phyloP scores from a whole-genome alignment of 2,888 invertebrate species.

The Taphrorychus bicolor region DNA sequence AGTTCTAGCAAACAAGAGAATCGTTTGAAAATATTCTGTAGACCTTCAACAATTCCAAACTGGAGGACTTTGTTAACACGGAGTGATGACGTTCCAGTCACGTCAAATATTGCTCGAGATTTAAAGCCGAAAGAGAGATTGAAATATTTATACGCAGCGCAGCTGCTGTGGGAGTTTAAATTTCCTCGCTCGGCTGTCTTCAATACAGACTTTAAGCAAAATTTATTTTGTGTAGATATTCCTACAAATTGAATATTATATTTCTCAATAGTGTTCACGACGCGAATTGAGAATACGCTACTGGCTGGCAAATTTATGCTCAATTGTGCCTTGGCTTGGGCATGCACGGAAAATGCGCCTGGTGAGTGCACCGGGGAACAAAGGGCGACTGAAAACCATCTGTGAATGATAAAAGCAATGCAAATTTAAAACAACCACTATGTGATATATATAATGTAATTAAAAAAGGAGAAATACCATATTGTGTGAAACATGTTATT shows the following conservation, averaged over 20 bases:
- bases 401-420: neutral
- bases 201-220: slow-evolving; percentile 49
- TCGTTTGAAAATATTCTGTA: too few relatives aligned
- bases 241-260: slow-evolving; percentile 58
- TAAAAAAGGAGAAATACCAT: neutral
- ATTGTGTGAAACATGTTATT: neutral
- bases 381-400: neutral
- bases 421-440: neutral
- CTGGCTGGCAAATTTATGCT: slow-evolving; percentile 8
- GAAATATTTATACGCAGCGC: slow-evolving; percentile 57
- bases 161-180: slow-evolving; percentile 42
- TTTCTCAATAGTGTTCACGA: slow-evolving; percentile 52
- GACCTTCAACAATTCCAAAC: too few relatives aligned
- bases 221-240: slow-evolving; percentile 51
- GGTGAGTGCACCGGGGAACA: neutral
- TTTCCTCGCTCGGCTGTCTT: slow-evolving; percentile 44
- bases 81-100: slow-evolving; percentile 49
- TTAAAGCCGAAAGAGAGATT: slow-evolving; percentile 54
- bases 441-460: neutral
- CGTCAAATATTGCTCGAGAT: slow-evolving; percentile 55
- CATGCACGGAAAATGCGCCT: slow-evolving; percentile 21
- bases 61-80: too few relatives aligned
- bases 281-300: slow-evolving; percentile 22
- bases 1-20: too few relatives aligned
- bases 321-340: slow-evolving; percentile 13